Conservation (phyloP, 2,888 invertebrate genomes). For the Vesta saturnalis region DNA sequence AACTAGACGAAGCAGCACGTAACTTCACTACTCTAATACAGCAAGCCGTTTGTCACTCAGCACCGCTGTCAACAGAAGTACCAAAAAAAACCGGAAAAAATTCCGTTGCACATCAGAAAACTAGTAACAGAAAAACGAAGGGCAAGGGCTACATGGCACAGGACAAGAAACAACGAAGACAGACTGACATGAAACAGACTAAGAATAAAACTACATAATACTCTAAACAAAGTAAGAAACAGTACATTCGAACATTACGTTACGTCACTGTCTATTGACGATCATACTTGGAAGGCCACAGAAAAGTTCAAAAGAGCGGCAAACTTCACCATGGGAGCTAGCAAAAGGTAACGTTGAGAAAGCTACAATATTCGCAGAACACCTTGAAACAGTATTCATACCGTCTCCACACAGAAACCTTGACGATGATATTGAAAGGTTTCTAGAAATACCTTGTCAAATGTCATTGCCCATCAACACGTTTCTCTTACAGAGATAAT, state of each 20-base stretch:
- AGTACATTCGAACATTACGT: no score
- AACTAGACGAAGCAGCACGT: no score
- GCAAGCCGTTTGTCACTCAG: neutral
- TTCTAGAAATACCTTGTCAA: neutral
- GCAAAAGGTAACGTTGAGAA: neutral
- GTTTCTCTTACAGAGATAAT: constrained; percentile 7
- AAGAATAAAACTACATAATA: no score
- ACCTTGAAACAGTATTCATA: no score
- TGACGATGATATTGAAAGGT: constrained; percentile 6
- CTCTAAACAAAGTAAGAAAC: no score
- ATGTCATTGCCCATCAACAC: no score
- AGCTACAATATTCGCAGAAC: constrained; percentile 9
- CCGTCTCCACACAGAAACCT: neutral
- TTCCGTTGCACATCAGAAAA: neutral
- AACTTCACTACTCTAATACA: neutral
- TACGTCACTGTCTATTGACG: neutral
- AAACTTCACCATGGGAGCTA: neutral
- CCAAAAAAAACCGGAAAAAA: neutral
- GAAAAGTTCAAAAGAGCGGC: constrained; percentile 12
- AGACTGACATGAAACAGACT: constrained; percentile 4
- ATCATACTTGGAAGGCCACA: constrained; percentile 16
- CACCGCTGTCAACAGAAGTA: neutral
- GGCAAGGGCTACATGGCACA: constrained; percentile 14
- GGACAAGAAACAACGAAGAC: neutral
- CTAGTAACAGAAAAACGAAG: constrained; percentile 16